Conservation (phyloP, 1,140 invertebrate genomes). For the Bombus balteatus region DNA sequence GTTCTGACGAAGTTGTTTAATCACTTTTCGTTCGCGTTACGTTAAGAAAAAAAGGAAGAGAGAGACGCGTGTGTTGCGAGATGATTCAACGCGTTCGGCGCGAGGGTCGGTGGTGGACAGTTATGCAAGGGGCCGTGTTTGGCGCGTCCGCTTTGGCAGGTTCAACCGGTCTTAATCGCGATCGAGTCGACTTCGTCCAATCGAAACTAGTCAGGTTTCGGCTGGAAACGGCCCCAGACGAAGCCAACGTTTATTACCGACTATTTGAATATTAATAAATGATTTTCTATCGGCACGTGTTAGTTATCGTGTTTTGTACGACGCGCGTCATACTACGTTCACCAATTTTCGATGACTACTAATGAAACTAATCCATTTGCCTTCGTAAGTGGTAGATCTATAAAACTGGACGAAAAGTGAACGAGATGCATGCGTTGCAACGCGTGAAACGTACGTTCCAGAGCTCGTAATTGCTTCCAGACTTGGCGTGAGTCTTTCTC, state of each 20-base stretch:
- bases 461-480: neutral
- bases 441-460: neutral
- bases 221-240: slow-evolving; percentile 19
- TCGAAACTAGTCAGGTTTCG: slow-evolving; percentile 52
- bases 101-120: slow-evolving; percentile 11
- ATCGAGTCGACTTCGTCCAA: slow-evolving; percentile 42
- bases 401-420: neutral
- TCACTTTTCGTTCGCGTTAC: neutral
- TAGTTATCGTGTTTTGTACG: slow-evolving; percentile 1
- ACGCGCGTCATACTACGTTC: neutral
- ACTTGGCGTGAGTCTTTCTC: neutral
- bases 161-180: slow-evolving; percentile 76
- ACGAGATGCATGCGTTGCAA: neutral
- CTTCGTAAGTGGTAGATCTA: neutral
- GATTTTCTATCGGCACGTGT: slow-evolving; percentile 39
- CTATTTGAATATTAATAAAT: slow-evolving; percentile 47
- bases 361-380: slow-evolving; percentile 30
- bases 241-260: neutral
- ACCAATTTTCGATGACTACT: neutral
- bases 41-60: neutral
- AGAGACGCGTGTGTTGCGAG: neutral
- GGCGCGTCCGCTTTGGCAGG: slow-evolving; percentile 65
- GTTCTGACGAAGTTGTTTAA: neutral
- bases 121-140: slow-evolving; percentile 69
- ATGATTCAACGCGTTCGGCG: neutral